phyloP scores from a whole-genome alignment of 1,140 invertebrate species.

The Drosophila sucinea region DNA sequence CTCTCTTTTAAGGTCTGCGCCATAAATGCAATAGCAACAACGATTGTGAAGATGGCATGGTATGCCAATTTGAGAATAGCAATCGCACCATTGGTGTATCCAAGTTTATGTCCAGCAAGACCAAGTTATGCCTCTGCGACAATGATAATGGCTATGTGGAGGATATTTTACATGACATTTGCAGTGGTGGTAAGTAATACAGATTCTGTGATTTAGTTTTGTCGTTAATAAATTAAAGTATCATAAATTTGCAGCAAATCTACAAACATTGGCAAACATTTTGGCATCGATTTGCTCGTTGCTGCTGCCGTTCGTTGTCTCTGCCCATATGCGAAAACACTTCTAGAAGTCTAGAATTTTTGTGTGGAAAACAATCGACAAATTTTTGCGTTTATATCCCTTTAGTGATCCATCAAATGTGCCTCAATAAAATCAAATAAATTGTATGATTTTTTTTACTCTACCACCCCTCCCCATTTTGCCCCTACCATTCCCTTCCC shows the following conservation, averaged over 20 bases:
- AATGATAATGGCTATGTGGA: constrained; percentile 84
- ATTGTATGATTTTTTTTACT: constrained; percentile 42
- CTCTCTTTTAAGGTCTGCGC: constrained; percentile 83
- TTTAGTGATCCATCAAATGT: constrained; percentile 75
- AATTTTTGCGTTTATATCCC: constrained; percentile 55
- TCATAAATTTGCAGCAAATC: constrained; percentile 45
- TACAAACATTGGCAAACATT: constrained; percentile 48
- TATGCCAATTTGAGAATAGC: constrained; percentile 84
- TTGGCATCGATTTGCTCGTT: constrained; percentile 52
- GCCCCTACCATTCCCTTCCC: constrained; percentile 21
- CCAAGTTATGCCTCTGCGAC: constrained; percentile 85
- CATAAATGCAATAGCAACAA: constrained; percentile 84
- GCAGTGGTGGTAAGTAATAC: constrained; percentile 83
- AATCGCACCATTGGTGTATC: constrained; percentile 83
- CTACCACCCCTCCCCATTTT: constrained; percentile 17
- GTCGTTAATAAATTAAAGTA: background rate
- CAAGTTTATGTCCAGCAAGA: constrained; percentile 76
- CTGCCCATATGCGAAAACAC: constrained; percentile 61
- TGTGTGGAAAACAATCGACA: constrained; percentile 27
- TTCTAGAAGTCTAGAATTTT: constrained; percentile 54
- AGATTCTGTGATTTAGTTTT: background rate
- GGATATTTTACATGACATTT: constrained; percentile 83
- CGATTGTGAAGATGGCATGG: constrained; percentile 85
- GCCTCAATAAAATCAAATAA: constrained; percentile 66
- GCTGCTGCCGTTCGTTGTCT: constrained; percentile 60